Evolutionary conservation across 2,113 vertebrate genomes (phyloP).

Genomic region (Sinocyclocheilus maitianheensis): DNA sequence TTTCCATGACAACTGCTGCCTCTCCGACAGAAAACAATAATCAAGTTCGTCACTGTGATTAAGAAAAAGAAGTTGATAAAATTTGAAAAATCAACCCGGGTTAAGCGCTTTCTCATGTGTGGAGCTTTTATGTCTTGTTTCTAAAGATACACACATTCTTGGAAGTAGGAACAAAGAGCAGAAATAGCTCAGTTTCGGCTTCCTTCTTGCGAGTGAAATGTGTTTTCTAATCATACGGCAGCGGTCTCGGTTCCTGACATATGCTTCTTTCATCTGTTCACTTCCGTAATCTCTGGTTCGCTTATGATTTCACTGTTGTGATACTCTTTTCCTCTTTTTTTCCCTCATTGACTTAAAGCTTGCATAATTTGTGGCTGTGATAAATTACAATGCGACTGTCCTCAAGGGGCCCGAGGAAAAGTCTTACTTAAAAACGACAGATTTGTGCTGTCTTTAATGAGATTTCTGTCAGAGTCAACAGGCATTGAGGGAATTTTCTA

Average conservation of each 20-base stretch:
- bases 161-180: constrained; percentile 14
- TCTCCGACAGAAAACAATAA: constrained; percentile 31
- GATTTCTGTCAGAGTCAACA: constrained; percentile 73
- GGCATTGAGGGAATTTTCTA: constrained; percentile 71
- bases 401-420: constrained; percentile 72
- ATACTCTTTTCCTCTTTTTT: constrained; percentile 60
- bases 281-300: neutral
- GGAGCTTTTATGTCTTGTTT: constrained; percentile 28
- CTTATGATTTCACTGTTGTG: constrained; percentile 18
- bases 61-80: constrained; percentile 20
- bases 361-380: constrained; percentile 78
- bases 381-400: constrained; percentile 69
- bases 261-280: constrained; percentile 51
- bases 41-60: constrained; percentile 30
- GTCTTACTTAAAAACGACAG: constrained; percentile 76
- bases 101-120: constrained; percentile 32
- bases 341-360: constrained; percentile 65
- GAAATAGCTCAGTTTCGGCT: constrained; percentile 24
- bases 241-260: constrained; percentile 44
- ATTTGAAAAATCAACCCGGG: constrained; percentile 30
- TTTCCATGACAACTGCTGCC: constrained; percentile 55
- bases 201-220: constrained; percentile 17
- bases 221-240: constrained; percentile 52
- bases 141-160: constrained; percentile 29
- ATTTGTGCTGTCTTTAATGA: constrained; percentile 71